Evolutionary conservation across 1,140 invertebrate genomes (phyloP).

Genomic region (Linepithema humile): DNA sequence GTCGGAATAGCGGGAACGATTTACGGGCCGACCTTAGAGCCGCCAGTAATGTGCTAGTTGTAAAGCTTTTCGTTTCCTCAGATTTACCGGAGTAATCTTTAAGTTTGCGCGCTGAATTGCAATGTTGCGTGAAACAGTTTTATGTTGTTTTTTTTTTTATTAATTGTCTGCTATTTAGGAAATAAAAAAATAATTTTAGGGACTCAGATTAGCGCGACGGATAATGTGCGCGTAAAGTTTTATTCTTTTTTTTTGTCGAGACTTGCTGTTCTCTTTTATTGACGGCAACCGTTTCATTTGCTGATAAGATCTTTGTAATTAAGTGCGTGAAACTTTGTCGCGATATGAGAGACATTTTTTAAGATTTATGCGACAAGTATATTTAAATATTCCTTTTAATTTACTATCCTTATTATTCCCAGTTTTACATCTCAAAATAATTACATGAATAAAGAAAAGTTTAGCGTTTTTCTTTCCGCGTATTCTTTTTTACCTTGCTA

Average conservation of each 20-base stretch:
- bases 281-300: neutral
- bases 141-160: neutral
- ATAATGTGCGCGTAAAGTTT: slow-evolving; percentile 31
- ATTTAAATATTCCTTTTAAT: neutral
- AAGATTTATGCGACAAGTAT: neutral
- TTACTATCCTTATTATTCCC: neutral
- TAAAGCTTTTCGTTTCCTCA: slow-evolving; percentile 12
- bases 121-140: neutral
- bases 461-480: no score
- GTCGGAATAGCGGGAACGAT: neutral
- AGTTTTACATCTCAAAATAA: neutral
- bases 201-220: neutral
- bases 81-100: neutral
- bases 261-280: slow-evolving; percentile 16
- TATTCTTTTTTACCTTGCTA: neutral
- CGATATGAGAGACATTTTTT: neutral
- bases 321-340: neutral
- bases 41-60: neutral
- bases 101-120: slow-evolving; percentile 3
- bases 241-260: neutral
- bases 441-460: neutral
- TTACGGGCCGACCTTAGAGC: neutral
- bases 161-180: neutral
- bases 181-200: neutral
- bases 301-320: neutral